These are phyloP conservation scores for Syngnathoides biaculeatus DNA, from an alignment of 2,113 vertebrate species.

Conservation along the genomic window DNA sequence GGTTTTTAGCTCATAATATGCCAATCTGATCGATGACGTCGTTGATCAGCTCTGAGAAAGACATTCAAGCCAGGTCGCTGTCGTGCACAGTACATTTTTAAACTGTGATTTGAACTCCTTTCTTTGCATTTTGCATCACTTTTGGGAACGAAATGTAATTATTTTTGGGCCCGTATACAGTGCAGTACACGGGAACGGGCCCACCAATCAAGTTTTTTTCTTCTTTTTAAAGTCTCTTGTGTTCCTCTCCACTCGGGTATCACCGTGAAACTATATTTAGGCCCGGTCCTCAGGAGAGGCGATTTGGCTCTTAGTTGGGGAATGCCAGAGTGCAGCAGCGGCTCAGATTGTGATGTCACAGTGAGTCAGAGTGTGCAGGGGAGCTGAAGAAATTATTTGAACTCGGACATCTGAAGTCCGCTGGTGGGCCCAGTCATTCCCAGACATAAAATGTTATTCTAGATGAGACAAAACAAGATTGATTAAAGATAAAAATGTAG, in stretches of 20 bases:
- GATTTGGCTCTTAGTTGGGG: slow-evolving; percentile 37
- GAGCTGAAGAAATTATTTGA: slow-evolving; percentile 29
- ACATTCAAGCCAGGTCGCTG: too few relatives aligned
- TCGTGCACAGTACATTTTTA: too few relatives aligned
- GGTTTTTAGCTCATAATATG: too few relatives aligned
- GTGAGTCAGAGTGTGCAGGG: slow-evolving; percentile 49
- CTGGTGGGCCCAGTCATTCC: slow-evolving; percentile 55
- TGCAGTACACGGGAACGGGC: too few relatives aligned
- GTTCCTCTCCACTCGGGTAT: slow-evolving; percentile 4
- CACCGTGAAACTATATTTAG: slow-evolving; percentile 57
- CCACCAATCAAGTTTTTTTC: background rate
- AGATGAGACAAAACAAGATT: slow-evolving; percentile 48
- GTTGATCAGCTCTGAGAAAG: too few relatives aligned
- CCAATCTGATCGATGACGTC: too few relatives aligned
- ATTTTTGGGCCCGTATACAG: too few relatives aligned
- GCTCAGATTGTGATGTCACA: slow-evolving; percentile 53
- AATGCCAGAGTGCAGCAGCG: slow-evolving; percentile 38
- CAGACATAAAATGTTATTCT: slow-evolving; percentile 54
- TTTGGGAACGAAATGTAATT: too few relatives aligned
- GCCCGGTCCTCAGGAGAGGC: slow-evolving; percentile 33
- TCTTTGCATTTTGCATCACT: too few relatives aligned
- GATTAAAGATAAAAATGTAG: slow-evolving; percentile 29
- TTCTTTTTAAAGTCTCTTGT: background rate
- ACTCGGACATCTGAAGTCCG: slow-evolving; percentile 38
- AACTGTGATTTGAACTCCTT: too few relatives aligned